Conservation (phyloP, 2,888 invertebrate species). For the Drosophila pegasa region DNA sequence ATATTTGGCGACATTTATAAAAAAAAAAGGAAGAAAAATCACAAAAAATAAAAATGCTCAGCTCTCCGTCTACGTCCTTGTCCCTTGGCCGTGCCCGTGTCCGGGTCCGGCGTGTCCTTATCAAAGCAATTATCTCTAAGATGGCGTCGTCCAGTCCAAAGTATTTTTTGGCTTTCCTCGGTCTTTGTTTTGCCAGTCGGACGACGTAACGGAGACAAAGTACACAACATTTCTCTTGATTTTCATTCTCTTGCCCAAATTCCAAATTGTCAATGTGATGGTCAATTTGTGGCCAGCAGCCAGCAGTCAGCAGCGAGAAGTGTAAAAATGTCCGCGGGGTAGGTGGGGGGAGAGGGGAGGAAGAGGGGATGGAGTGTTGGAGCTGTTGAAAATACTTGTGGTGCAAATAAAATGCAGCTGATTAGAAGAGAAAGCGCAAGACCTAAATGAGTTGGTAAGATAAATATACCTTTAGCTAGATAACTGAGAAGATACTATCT, state of each 20-base stretch:
- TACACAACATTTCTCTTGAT: conserved; percentile 72
- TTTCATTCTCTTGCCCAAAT: conserved; percentile 53
- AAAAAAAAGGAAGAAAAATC: conserved; percentile 25
- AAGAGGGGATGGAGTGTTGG: no score
- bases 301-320: not conserved
- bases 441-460: not conserved
- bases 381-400: not conserved
- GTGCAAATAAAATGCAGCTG: conserved; percentile 1
- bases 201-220: conserved; percentile 73
- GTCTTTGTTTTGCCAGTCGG: conserved; percentile 69
- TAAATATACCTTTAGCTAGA: conserved; percentile 1
- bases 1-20: conserved; percentile 78
- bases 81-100: conserved; percentile 9
- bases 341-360: not conserved
- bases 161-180: conserved; percentile 27
- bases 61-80: conserved; percentile 4
- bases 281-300: conserved; percentile 63
- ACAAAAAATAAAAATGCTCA: conserved; percentile 22
- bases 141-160: conserved; percentile 47
- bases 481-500: not conserved
- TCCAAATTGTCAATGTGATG: conserved; percentile 69
- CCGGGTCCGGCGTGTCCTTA: conserved; percentile 52
- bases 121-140: conserved; percentile 79
- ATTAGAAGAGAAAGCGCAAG: conserved; percentile 5
- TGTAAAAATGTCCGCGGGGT: not conserved